A percentile compares a stretch with the other conserved stretches of the same genome.
Evolutionary conservation across 2,797 vertebrate species (phyloP).

Genomic region (Anableps anableps): DNA sequence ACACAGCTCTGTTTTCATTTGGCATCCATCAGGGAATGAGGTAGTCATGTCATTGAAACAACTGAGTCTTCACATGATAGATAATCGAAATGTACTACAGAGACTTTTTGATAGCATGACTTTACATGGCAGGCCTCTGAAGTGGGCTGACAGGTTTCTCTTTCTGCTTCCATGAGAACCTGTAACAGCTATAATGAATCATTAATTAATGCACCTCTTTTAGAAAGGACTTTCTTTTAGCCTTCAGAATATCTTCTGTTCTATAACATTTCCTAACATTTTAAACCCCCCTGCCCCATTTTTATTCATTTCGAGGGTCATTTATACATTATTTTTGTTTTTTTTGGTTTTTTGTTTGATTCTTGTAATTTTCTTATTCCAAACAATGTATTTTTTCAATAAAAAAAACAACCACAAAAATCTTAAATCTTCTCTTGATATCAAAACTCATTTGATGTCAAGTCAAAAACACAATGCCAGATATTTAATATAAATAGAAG

Average conservation of each 20-base stretch:
- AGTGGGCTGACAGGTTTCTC: constrained; percentile 50
- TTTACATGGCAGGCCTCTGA: constrained; percentile 56
- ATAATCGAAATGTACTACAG: constrained; percentile 62
- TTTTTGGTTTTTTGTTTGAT: neutral
- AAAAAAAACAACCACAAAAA: neutral
- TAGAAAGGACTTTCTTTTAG: constrained; percentile 34
- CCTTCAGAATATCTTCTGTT: constrained; percentile 12
- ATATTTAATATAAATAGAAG: neutral
- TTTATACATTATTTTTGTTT: neutral
- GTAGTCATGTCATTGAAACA: constrained; percentile 68
- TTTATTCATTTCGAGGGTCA: neutral
- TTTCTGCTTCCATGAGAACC: constrained; percentile 34
- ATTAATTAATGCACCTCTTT: constrained; percentile 56
- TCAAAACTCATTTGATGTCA: neutral
- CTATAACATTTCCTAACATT: constrained; percentile 20
- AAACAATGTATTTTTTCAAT: neutral
- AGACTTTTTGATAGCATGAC: constrained; percentile 47
- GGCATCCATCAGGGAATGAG: constrained; percentile 62
- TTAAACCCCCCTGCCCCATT: neutral
- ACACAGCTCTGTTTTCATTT: constrained; percentile 69
- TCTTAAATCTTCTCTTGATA: neutral
- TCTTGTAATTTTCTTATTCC: neutral
- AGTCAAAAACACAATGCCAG: neutral
- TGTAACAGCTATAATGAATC: constrained; percentile 43
- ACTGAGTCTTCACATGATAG: constrained; percentile 66